Evolutionary conservation across 2,113 vertebrate genomes (phyloP), one percentile per base, ranked within the genome.

Genomic region (Carassius gibelio): DNA sequence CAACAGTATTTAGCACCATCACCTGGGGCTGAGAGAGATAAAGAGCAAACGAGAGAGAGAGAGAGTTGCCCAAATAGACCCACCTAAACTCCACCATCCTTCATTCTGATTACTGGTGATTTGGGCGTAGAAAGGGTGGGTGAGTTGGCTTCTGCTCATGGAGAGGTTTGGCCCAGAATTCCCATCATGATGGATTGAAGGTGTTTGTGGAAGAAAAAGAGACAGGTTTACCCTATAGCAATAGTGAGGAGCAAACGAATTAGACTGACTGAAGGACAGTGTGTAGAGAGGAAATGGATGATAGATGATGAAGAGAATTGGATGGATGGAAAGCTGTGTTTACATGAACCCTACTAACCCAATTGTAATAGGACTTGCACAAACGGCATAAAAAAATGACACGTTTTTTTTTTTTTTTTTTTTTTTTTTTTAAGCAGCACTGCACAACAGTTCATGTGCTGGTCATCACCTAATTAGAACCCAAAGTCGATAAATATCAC

Each of bases 1-100:
- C 92, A 88, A 87, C 81, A 91, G 93, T 93, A 92, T 94, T 95
- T 95, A 95, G 93, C 89, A 90, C 91, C 91, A 93, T 95, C 94
- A 95, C 92, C 90, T 85, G 86, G 90, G 94, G 93, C 91, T 84
- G 89, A 84, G 52, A 36, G 83, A 82, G 88, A 87, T 69, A 86
- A 85, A 88, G 87, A 86, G 91, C 88, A 88, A 89, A 80, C 52
- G 36, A 79, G 90, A 91, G 85, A 88, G 86, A 85, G 50, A 50
- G 15, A 84, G 68, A 72, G 64, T 71, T 89, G 85, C 89, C 83
- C 88, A 93, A 94, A 94, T 94, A 90, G 92, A 91, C 91, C 91
- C 88, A 91, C 92, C 92, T 93, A 93, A 92, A 92, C 89, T 92
- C 89, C 88, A 78, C 91, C 91, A 95, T 95, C 89, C 61, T 92